Evolutionary conservation across 2,888 invertebrate species (phyloP).

Genomic region (Lycia hirtaria): DNA sequence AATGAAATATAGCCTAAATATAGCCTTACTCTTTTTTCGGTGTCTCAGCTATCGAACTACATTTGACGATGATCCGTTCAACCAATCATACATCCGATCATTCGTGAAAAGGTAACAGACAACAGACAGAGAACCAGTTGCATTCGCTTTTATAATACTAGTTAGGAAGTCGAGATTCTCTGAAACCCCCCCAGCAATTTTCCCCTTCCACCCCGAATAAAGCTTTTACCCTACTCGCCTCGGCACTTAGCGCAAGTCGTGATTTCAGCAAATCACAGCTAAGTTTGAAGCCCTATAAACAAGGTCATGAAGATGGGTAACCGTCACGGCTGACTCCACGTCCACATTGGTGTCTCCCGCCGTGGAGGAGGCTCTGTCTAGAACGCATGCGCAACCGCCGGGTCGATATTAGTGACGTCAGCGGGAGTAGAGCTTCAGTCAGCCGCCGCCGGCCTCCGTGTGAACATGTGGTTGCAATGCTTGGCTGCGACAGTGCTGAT

Average conservation of each 20-base stretch:
- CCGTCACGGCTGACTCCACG: slow-evolving; percentile 34
- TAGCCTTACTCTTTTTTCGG: too few species aligned
- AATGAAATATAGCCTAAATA: too few species aligned
- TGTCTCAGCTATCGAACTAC: too few species aligned
- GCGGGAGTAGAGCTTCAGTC: slow-evolving; percentile 69
- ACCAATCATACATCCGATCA: too few species aligned
- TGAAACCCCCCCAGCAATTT: slow-evolving; percentile 28
- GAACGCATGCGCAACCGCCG: slow-evolving; percentile 70
- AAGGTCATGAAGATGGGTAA: slow-evolving; percentile 42
- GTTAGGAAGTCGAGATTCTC: too few species aligned
- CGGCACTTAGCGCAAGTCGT: slow-evolving; percentile 41
- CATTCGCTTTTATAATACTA: too few species aligned
- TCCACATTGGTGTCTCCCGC: slow-evolving; percentile 60
- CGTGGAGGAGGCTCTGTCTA: slow-evolving; percentile 56
- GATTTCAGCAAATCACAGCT: too few species aligned
- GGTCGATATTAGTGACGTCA: slow-evolving; percentile 84
- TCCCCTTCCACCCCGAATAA: slow-evolving; percentile 28
- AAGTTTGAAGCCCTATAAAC: slow-evolving; percentile 41
- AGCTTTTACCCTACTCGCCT: slow-evolving; percentile 45
- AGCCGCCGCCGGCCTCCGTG: slow-evolving; percentile 73
- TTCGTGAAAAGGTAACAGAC: too few species aligned
- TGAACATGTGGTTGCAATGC: slow-evolving; percentile 81
- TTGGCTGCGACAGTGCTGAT: slow-evolving; percentile 74
- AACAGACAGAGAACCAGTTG: too few species aligned
- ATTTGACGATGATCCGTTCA: too few species aligned